Conservation (phyloP, 2,888 invertebrate genomes). For the Cybosia mesomella region DNA sequence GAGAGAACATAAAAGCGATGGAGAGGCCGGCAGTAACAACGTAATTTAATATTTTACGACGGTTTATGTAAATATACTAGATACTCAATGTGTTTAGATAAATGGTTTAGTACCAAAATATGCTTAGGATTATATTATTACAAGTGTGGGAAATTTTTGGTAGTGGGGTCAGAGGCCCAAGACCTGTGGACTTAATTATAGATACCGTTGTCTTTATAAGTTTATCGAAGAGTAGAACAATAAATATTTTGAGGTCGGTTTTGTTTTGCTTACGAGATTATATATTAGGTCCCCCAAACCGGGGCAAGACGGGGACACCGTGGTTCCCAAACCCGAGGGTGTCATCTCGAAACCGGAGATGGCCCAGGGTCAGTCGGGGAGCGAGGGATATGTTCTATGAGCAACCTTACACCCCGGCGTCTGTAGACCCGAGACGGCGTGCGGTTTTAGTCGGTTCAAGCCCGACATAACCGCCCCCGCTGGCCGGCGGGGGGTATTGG, state of each 20-base stretch:
- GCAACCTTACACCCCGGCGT: too few relatives aligned
- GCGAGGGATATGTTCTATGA: too few relatives aligned
- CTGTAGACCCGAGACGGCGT: too few relatives aligned
- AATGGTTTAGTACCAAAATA: slow-evolving; percentile 28
- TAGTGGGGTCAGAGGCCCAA: slow-evolving; percentile 15
- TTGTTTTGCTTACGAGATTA: background rate
- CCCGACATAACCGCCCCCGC: too few relatives aligned
- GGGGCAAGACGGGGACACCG: too few relatives aligned
- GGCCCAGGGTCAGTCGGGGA: too few relatives aligned
- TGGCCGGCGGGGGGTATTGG: too few relatives aligned
- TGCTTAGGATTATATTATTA: slow-evolving; percentile 23
- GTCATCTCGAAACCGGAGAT: too few relatives aligned
- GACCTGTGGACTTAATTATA: slow-evolving; percentile 17
- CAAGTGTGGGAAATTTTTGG: slow-evolving; percentile 25
- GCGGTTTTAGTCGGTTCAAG: too few relatives aligned
- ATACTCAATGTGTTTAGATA: slow-evolving; percentile 40
- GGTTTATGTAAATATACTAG: slow-evolving; percentile 52
- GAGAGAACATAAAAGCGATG: slow-evolving; percentile 37
- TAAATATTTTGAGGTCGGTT: background rate
- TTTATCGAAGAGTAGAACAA: background rate
- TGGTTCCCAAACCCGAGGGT: too few relatives aligned
- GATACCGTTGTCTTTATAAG: slow-evolving; percentile 22
- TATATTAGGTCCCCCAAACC: too few relatives aligned
- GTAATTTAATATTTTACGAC: slow-evolving; percentile 56
- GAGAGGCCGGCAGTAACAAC: slow-evolving; percentile 33